Evolutionary conservation across 1,140 invertebrate genomes (phyloP).

Genomic region (Aradophagus sp.): DNA sequence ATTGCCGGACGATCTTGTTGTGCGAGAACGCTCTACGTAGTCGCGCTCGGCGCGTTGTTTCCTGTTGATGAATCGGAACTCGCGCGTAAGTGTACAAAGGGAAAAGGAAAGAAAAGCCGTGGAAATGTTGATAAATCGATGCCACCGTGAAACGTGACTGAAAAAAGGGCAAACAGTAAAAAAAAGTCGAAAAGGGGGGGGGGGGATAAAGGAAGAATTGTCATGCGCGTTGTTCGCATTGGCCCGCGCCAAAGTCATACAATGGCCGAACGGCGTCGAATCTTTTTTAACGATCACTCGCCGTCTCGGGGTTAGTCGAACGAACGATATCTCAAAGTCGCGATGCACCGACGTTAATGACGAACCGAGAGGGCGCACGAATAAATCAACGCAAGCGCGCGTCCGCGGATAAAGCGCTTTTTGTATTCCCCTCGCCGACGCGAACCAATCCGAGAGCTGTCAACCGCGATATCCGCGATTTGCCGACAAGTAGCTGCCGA

Average conservation of each 20-base stretch:
- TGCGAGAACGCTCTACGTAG: conserved; percentile 19
- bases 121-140: conserved; percentile 51
- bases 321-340: conserved; percentile 49
- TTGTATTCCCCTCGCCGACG: conserved; percentile 29
- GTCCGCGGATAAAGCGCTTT: conserved; percentile 42
- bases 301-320: conserved; percentile 47
- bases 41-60: conserved; percentile 23
- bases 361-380: conserved; percentile 41
- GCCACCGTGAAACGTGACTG: conserved; percentile 32
- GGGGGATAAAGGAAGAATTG: conserved; percentile 28
- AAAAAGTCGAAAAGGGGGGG: too few relatives aligned
- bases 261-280: conserved; percentile 37
- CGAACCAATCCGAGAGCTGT: conserved; percentile 37
- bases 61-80: conserved; percentile 38
- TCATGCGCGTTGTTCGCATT: conserved; percentile 35
- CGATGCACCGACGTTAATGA: conserved; percentile 49
- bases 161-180: too few relatives aligned
- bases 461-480: conserved; percentile 46
- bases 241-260: conserved; percentile 14
- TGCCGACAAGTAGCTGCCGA: conserved; percentile 40
- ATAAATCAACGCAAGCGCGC: conserved; percentile 54
- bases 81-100: conserved; percentile 40
- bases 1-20: background rate
- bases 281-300: conserved; percentile 37
- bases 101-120: conserved; percentile 25